Conservation (phyloP, 92 coral and sea anemone genomes). For the Umimayanthus chanpuru region DNA sequence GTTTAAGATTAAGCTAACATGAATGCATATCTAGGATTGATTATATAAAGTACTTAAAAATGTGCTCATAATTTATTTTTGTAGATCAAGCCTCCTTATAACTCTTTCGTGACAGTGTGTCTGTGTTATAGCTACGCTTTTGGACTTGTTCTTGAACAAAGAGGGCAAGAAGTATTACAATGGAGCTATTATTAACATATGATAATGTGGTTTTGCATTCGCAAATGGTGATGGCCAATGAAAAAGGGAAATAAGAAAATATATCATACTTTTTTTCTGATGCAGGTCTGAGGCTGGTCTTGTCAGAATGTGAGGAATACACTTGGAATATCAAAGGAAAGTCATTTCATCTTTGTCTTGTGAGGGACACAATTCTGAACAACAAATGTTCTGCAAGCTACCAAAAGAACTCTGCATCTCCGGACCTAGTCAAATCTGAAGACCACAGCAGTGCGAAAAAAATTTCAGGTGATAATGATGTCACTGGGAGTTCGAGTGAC, state of each 20-base stretch:
- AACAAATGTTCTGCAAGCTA: not conserved
- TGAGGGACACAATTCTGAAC: constrained; percentile 54
- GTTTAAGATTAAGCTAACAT: no score
- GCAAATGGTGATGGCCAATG: not conserved
- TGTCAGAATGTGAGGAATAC: constrained; percentile 71
- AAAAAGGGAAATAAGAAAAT: not conserved
- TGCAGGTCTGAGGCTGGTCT: constrained; percentile 62
- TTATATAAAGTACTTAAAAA: no score
- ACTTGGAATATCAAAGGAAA: constrained; percentile 61
- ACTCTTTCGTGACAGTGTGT: no score
- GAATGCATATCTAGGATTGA: no score
- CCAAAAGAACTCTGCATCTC: not conserved
- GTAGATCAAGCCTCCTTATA: no score
- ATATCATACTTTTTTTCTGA: not conserved
- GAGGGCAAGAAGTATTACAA: no score
- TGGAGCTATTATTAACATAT: no score
- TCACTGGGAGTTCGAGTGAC: not conserved
- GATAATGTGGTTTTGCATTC: no score
- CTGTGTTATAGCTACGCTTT: no score
- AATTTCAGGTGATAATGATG: no score
- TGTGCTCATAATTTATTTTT: no score
- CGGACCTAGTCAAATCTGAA: not conserved
- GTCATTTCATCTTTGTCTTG: constrained; percentile 59
- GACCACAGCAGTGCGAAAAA: not conserved
- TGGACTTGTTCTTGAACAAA: no score